A percentile compares a stretch with the other conserved stretches of the same genome.
These are phyloP conservation scores for Empis livida DNA, from an alignment of 2,888 invertebrate species.

Conservation along the genomic window DNA sequence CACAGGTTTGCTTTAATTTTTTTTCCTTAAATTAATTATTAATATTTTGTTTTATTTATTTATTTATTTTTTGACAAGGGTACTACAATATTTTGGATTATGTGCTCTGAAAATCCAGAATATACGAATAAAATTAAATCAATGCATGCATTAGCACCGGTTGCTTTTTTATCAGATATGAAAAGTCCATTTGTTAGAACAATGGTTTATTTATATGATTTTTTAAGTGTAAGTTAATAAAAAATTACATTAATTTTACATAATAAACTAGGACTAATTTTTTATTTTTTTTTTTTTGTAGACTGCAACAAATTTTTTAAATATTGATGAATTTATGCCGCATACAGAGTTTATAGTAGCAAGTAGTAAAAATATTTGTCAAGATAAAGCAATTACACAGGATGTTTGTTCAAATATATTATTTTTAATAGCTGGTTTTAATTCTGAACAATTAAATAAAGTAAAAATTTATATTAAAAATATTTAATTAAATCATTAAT, in stretches of 20 bases:
- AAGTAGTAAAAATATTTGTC: conserved; percentile 37
- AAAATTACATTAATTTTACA: too few relatives aligned
- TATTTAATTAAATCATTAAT: neutral
- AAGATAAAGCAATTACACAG: conserved; percentile 38
- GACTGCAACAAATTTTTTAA: conserved; percentile 32
- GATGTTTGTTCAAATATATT: conserved; percentile 45
- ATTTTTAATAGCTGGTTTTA: conserved; percentile 47
- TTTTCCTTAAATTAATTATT: neutral
- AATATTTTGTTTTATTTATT: neutral
- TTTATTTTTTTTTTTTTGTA: conserved; percentile 12
- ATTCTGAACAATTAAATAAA: conserved; percentile 43
- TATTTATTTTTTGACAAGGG: conserved; percentile 44
- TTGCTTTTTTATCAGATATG: conserved; percentile 40
- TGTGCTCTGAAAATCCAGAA: conserved; percentile 39
- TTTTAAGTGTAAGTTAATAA: conserved; percentile 27
- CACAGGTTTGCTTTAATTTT: conserved; percentile 38
- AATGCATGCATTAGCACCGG: conserved; percentile 43
- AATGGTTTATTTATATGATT: conserved; percentile 29
- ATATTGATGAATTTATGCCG: conserved; percentile 34
- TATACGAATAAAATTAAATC: conserved; percentile 42
- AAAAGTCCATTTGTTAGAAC: conserved; percentile 36
- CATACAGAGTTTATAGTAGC: conserved; percentile 32
- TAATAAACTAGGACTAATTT: too few relatives aligned
- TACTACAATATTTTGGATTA: conserved; percentile 42
- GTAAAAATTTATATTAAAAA: conserved; percentile 25